Evolutionary conservation across 2,797 vertebrate species (phyloP), one percentile per base, ranked within the genome.

Genomic region (Halcyon smyrnensis): DNA sequence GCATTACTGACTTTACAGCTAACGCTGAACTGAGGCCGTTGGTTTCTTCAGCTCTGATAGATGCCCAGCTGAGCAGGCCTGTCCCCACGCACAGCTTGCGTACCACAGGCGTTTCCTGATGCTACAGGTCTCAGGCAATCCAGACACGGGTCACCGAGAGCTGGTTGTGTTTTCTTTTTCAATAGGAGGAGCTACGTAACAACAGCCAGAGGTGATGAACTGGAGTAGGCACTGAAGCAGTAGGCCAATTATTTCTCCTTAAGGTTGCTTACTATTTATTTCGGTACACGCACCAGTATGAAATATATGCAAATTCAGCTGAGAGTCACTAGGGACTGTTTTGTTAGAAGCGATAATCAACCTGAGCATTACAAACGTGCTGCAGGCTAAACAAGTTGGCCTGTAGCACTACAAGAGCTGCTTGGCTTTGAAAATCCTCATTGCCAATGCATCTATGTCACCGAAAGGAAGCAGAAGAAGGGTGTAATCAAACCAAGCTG

Each of bases 371-470:
- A 56, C 79, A 93, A 92, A 93, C 24, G 36, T 41, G 91, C 91
- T 91, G 79, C 82, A 91, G 95, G 96, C 95, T 93, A 93, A 95
- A 96, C 92, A 97, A 95, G 89, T 53, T 81, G 84, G 82, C 86
- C 93, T 88, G 7, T 41, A 73, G 84, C 89, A 79, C 34, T 95
- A 84, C 95, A 81, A 93, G 89, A 93, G 32, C 43, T 63, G 62
- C 56, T 93, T 85, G 41, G 36, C 88, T 96, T 95, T 97, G 86
- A 95, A 96, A 95, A 87, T 39, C 48, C 76, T 93, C 81, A 8
- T 88, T 89, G 86, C 30, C 80, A 92, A 43, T 64, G n/a, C 41
- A 75, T 91, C 67, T 80, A 37, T 56, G 79, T 53, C 82, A 70
- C 81, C 91, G 78, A 85, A 83, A 70, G 0, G 2, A 63, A 84